These are phyloP conservation scores for Diceros bicornis DNA, from an alignment of 2,797 vertebrate genomes.

Conservation along the genomic window DNA sequence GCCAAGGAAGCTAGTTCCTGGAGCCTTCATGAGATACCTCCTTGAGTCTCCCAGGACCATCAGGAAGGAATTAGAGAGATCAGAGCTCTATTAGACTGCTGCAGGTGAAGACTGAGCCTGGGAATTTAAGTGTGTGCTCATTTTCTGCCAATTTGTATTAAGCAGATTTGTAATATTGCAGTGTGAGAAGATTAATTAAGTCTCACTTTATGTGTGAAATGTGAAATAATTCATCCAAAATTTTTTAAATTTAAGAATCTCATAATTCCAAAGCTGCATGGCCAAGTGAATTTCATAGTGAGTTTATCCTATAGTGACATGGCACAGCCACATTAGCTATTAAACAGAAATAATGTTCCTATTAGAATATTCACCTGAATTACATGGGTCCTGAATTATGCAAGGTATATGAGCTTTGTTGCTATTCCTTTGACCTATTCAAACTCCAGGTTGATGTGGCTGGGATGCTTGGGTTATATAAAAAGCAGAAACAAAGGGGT, in stretches of 20 bases:
- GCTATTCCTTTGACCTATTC: not conserved
- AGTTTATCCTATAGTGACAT: not conserved
- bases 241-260: conserved; percentile 48
- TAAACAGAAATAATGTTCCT: conserved; percentile 43
- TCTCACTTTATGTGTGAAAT: conserved; percentile 33
- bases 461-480: not conserved
- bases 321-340: not conserved
- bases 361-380: conserved; percentile 46
- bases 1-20: not conserved
- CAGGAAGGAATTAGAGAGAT: not conserved
- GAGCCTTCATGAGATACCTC: not conserved
- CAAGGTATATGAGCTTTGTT: not conserved
- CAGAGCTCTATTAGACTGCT: not conserved
- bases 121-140: not conserved
- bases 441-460: not conserved
- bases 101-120: not conserved
- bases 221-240: conserved; percentile 28
- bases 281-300: conserved; percentile 62
- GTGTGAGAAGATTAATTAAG: conserved; percentile 49
- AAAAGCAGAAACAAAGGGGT: not conserved
- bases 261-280: not conserved
- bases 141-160: conserved; percentile 53
- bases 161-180: conserved; percentile 28
- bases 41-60: not conserved
- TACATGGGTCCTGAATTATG: not conserved